Base-by-base conservation (phyloP, 2,113 vertebrate genomes). In the Nettapus auritus region DNA sequence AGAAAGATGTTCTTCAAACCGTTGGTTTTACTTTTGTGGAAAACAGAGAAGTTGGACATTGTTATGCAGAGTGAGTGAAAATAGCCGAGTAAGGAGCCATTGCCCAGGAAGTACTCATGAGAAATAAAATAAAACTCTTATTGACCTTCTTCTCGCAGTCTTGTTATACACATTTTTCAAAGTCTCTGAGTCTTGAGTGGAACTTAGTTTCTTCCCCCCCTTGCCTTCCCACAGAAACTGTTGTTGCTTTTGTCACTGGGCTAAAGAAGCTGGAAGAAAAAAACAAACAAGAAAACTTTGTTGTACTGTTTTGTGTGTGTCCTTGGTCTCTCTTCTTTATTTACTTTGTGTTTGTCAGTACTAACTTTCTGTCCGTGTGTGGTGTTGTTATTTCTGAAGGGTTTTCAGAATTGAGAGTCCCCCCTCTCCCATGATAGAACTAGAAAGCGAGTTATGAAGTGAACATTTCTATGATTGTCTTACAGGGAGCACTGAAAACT, bases 361-460 rank as follows among this genome's bases (percentile, higher is more conserved):
- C 18, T 68, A 56, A 52, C 40, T 89, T 68, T 62, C 33, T 62
- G 34, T 48, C 22, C 6, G 2, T 8, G 18, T 40, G 13, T 59
- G 46, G 46, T 89, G 34, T 11, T 28, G 11, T 83, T 78, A 17
- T 83, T 82, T 55, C 33, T 74, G 59, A 53, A 53, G 46, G 40
- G 15, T 26, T 8, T 66, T 60, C 81, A 33, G 28, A 33, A 67
- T 18, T 42, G 22, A 29, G n/a, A 73, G 8, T 36, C 69, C 21
- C 28, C 36, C 25, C 40, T 4, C 23, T 33, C 19, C 36, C 6
- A 19, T 7, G 15, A 8, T 1, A 29, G 42, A 56, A 22, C 13
- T 57, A 11, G 3, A 1, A 22, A 44, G 6, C 0, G 1, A 78
- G 22, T 44, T 13, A 14, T 8, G 29, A 64, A 34, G 19, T 50